A percentile compares a stretch with the other conserved stretches of the same genome.
Evolutionary conservation across 2,797 vertebrate species (phyloP).

Genomic region (Cyprinodon diabolis): DNA sequence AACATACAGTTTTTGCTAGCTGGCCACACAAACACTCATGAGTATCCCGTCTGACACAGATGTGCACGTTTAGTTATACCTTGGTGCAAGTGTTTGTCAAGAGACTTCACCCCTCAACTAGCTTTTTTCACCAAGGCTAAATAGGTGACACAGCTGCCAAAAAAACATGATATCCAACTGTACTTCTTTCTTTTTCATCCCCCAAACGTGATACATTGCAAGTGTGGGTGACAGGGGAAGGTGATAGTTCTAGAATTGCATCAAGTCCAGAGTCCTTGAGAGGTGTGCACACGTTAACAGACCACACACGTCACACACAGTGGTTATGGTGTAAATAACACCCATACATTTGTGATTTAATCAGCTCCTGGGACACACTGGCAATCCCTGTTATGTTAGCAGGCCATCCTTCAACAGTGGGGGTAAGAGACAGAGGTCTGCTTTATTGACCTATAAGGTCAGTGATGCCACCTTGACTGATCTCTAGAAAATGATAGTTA

Average conservation of each 20-base stretch:
- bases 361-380: conserved; percentile 75
- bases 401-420: conserved; percentile 64
- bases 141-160: conserved; percentile 60
- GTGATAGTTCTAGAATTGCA: conserved; percentile 35
- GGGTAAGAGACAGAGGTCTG: background rate
- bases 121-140: conserved; percentile 65
- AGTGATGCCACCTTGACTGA: conserved; percentile 53
- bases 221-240: conserved; percentile 18
- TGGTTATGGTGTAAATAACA: conserved; percentile 69
- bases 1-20: conserved; percentile 32
- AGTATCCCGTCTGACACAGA: conserved; percentile 8
- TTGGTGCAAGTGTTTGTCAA: conserved; percentile 52
- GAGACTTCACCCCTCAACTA: conserved; percentile 67
- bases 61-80: conserved; percentile 37
- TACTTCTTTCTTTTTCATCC: conserved; percentile 33
- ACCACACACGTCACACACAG: conserved; percentile 29
- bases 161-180: conserved; percentile 57
- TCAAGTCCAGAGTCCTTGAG: conserved; percentile 63
- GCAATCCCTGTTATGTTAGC: conserved; percentile 65
- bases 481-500: conserved; percentile 43
- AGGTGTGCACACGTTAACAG: conserved; percentile 46
- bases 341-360: conserved; percentile 73
- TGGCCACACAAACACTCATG: conserved; percentile 17
- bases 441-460: conserved; percentile 48
- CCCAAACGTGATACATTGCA: conserved; percentile 52